phyloP scores from a whole-genome alignment of 2,113 vertebrate genomes.

The Eclectus roratus region DNA sequence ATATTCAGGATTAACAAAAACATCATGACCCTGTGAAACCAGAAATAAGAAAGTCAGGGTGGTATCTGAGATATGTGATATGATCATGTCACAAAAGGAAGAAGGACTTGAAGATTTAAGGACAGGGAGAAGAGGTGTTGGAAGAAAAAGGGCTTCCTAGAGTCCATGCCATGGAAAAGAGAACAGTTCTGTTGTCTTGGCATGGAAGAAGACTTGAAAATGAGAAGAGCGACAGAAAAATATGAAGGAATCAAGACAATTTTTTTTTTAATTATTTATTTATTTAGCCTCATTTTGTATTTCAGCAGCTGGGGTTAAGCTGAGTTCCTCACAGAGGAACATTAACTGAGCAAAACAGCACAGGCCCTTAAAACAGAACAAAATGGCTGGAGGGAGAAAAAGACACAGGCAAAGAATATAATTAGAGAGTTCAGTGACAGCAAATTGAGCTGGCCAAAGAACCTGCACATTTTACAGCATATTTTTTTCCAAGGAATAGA shows the following conservation, averaged over 20 bases:
- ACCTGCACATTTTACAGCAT: background rate
- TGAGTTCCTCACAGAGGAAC: background rate
- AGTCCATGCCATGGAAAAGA: background rate
- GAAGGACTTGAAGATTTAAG: background rate
- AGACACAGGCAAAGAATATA: background rate
- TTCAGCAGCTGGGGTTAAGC: background rate
- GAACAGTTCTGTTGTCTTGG: background rate
- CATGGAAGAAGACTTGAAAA: background rate
- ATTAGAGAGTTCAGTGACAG: background rate
- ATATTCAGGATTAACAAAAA: background rate
- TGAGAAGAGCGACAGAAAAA: background rate
- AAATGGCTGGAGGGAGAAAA: background rate
- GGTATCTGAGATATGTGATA: background rate
- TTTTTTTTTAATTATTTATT: background rate
- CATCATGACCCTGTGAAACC: background rate
- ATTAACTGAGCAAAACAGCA: background rate
- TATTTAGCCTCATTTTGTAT: background rate
- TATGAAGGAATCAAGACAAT: background rate
- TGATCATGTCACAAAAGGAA: background rate
- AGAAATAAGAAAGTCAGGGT: background rate
- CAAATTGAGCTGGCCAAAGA: background rate
- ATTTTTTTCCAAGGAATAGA: background rate
- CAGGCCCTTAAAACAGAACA: background rate
- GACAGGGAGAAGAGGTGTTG: background rate
- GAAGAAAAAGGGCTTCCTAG: background rate